Conservation (phyloP, 2,888 invertebrate species). For the Chymomyza fuscimana region DNA sequence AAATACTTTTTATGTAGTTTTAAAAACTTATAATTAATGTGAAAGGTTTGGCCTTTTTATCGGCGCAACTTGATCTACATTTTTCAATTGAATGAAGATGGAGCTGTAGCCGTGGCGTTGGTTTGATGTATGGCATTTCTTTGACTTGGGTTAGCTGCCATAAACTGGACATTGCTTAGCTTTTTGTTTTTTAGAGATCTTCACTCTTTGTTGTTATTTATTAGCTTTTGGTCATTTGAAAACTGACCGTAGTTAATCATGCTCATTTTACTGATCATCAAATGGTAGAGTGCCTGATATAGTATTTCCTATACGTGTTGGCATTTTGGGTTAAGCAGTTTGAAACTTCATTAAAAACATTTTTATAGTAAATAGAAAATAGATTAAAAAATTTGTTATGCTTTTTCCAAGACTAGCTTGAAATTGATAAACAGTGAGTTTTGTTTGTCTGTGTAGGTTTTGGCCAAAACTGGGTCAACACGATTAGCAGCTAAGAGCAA, state of each 20-base stretch:
- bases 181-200: conserved; percentile 31
- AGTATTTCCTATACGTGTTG: conserved; percentile 44
- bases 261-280: conserved; percentile 67
- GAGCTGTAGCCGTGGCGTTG: background rate
- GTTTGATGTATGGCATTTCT: background rate
- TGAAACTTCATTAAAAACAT: conserved; percentile 39
- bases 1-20: conserved; percentile 46
- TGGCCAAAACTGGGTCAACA: background rate
- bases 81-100: conserved; percentile 45
- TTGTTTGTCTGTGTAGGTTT: background rate
- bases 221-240: conserved; percentile 62
- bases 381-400: conserved; percentile 49
- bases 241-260: conserved; percentile 54
- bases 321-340: conserved; percentile 38
- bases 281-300: conserved; percentile 29
- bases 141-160: conserved; percentile 48
- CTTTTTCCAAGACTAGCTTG: conserved; percentile 1
- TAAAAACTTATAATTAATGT: conserved; percentile 73
- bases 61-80: conserved; percentile 66
- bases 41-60: conserved; percentile 60
- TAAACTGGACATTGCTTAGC: conserved; percentile 46
- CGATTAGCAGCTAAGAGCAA: conserved; percentile 11
- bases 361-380: conserved; percentile 26
- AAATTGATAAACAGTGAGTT: background rate
- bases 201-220: conserved; percentile 47